phyloP scores from a whole-genome alignment of 2,113 vertebrate species.

The Oncorhynchus gorbuscha region DNA sequence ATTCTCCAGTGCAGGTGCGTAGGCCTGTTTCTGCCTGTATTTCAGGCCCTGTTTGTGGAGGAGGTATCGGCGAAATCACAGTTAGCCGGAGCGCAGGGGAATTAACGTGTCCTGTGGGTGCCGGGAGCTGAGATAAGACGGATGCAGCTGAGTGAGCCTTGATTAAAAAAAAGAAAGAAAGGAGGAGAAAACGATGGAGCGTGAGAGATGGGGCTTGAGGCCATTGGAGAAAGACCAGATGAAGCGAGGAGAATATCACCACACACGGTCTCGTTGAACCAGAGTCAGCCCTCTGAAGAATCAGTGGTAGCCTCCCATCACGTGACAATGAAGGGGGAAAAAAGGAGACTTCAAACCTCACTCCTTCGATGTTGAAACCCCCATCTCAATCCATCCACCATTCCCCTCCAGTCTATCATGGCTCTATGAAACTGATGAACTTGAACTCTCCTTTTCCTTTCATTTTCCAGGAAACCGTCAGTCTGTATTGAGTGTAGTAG shows the following conservation, averaged over 20 bases:
- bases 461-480: background rate
- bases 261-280: slow-evolving; percentile 39
- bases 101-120: slow-evolving; percentile 47
- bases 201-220: slow-evolving; percentile 47
- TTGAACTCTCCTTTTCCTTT: background rate
- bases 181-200: slow-evolving; percentile 23
- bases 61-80: slow-evolving; percentile 52
- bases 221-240: slow-evolving; percentile 42
- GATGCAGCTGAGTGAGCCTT: slow-evolving; percentile 60
- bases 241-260: slow-evolving; percentile 21
- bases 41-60: slow-evolving; percentile 30
- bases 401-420: background rate
- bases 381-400: background rate
- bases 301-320: slow-evolving; percentile 13
- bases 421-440: background rate
- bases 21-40: slow-evolving; percentile 4
- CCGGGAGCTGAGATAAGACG: slow-evolving; percentile 52
- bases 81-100: slow-evolving; percentile 33
- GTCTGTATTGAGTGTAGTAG: background rate
- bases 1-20: slow-evolving; percentile 16
- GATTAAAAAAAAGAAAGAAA: slow-evolving; percentile 40
- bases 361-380: background rate
- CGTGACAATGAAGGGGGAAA: slow-evolving; percentile 8
- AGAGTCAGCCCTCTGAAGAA: slow-evolving; percentile 33
- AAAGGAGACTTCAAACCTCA: background rate